A percentile compares a stretch with the other conserved stretches of the same genome.
These are phyloP conservation scores for Halcyon chelicuti DNA, from an alignment of 2,797 vertebrate species.

Conservation along the genomic window DNA sequence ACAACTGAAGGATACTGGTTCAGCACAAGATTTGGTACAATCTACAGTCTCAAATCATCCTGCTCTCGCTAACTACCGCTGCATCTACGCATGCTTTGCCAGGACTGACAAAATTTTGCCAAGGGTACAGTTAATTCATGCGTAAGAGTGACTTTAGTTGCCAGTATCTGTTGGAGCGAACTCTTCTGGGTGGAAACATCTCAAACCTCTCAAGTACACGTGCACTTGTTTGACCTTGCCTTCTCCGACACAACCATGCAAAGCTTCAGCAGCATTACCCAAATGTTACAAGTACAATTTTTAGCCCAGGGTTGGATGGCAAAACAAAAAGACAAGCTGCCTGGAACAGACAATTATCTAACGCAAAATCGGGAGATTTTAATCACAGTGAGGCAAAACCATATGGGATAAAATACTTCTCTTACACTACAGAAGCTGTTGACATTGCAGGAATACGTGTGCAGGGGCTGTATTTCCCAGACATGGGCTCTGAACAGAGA, in stretches of 20 bases:
- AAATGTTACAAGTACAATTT: neutral
- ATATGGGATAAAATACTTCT: neutral
- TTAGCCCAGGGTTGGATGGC: neutral
- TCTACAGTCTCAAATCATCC: neutral
- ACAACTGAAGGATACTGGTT: neutral
- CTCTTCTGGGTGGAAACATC: neutral
- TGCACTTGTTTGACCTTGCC: neutral
- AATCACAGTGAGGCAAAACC: neutral
- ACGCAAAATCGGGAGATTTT: neutral
- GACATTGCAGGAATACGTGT: neutral
- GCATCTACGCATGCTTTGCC: neutral
- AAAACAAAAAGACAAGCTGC: neutral
- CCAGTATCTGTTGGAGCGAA: neutral
- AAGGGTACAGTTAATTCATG: neutral
- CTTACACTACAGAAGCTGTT: neutral
- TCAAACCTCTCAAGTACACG: neutral
- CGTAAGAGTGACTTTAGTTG: neutral
- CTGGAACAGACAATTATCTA: neutral
- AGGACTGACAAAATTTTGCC: neutral
- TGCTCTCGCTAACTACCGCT: neutral
- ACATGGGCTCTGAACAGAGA: neutral
- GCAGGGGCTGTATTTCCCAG: neutral
- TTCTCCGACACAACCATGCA: rapidly evolving
- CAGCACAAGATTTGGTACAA: neutral
- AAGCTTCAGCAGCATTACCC: neutral